These are phyloP conservation scores for Bicyclus anynana DNA, from an alignment of 1,140 invertebrate genomes.

Conservation along the genomic window DNA sequence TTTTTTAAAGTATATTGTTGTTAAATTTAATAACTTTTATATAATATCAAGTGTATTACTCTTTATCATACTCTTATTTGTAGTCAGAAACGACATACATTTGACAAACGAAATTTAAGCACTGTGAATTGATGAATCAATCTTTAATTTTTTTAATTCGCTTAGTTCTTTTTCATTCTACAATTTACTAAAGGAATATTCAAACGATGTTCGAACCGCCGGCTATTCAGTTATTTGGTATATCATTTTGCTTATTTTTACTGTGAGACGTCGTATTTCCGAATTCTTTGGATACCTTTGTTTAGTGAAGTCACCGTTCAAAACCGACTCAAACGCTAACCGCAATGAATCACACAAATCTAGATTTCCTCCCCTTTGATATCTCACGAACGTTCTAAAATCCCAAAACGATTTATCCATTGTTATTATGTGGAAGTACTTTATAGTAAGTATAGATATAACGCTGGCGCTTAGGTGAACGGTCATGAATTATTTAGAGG, in stretches of 20 bases:
- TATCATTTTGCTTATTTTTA: background rate
- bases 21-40: no score
- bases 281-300: conserved; percentile 1
- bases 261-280: background rate
- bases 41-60: no score
- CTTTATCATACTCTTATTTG: no score
- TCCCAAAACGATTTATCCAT: conserved; percentile 51
- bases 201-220: no score
- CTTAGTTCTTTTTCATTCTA: no score
- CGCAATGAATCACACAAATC: conserved; percentile 42
- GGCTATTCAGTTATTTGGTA: no score
- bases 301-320: background rate
- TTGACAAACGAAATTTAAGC: no score
- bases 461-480: conserved; percentile 35
- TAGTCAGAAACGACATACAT: no score
- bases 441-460: conserved; percentile 10
- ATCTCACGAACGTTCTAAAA: conserved; percentile 42
- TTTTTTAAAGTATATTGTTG: no score
- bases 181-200: background rate
- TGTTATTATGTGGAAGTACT: conserved; percentile 34
- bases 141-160: no score
- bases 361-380: conserved; percentile 51
- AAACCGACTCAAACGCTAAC: conserved; percentile 8
- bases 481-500: conserved; percentile 62
- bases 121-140: no score